Conservation (phyloP, 2,888 invertebrate genomes). For the Leptinotarsa juncta region DNA sequence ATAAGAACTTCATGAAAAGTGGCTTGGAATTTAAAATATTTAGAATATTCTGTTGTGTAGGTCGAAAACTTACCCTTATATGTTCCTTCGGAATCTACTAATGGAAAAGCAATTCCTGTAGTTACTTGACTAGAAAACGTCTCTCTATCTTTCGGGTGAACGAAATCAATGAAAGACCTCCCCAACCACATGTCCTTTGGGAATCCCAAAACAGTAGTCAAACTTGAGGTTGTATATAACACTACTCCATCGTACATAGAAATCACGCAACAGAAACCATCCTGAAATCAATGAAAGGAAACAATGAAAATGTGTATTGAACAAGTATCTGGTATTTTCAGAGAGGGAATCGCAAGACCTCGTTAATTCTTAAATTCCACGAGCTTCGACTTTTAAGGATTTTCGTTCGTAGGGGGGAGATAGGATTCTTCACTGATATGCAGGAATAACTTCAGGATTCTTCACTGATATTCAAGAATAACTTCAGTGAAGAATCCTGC, state of each 20-base stretch:
- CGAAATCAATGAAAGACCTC: constrained; percentile 86
- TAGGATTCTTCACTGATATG: no score
- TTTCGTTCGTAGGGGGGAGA: no score
- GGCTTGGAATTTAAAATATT: no score
- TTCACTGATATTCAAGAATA: no score
- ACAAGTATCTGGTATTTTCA: neutral
- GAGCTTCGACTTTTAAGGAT: no score
- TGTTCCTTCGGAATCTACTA: constrained; percentile 66
- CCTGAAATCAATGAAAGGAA: constrained; percentile 65
- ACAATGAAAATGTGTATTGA: no score
- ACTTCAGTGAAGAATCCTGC: no score
- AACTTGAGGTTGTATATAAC: constrained; percentile 77
- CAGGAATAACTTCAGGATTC: no score
- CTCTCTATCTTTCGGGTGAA: constrained; percentile 81
- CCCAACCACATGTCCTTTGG: constrained; percentile 88
- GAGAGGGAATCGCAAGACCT: no score
- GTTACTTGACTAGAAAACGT: constrained; percentile 84
- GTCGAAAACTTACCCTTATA: constrained; percentile 54
- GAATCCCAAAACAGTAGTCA: constrained; percentile 79
- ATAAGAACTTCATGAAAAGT: neutral
- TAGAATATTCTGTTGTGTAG: no score
- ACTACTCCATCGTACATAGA: constrained; percentile 88
- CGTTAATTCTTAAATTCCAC: no score
- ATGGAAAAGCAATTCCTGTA: constrained; percentile 73
- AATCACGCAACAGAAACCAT: constrained; percentile 82